Base-by-base conservation (phyloP, 2,797 vertebrate genomes). In the Catamblyrhynchus diadema region DNA sequence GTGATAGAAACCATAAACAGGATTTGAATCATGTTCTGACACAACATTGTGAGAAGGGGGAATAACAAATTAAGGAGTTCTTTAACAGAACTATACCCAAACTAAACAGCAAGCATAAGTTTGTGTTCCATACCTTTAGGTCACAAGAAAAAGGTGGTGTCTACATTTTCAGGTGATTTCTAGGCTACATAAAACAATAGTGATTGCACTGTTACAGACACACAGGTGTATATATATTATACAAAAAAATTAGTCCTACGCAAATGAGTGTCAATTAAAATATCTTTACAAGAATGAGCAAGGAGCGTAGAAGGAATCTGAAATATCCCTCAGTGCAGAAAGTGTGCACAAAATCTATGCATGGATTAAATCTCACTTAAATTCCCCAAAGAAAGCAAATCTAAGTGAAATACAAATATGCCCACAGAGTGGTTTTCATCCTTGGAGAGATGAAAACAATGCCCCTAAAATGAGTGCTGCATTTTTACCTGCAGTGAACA, bases 181-280 rank as follows among this genome's bases (percentile, higher is more conserved):
- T 93, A 95, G 25, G 35, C 32, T 71, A 91, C 4, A 33, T 83
- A 92, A 88, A 96, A 65, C 88, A 83, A 64, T 64, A 90, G 80
- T 20, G 42, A 88, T 59, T 86, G 62, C 82, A 95, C 79, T 44
- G 70, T 82, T 75, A 79, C 86, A 90, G 84, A 87, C 45, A 95
- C 41, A 96, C 14, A 70, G 20, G 65, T 77, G 81, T 97, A 97
- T 97, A 84, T 97, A 98, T 97, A 97, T 17, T 71, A 81, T 74
- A 83, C 1, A 87, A 96, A 93, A 94, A 81, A 35, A 70, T 33
- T 5, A 86, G 53, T 92, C 88, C 71, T 95, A 88, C 15, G 17
- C 16, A 94, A 73, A 89, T 86, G 57, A 90, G 13, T 25, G 25
- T 84, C 62, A 72, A 62, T 88, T 80, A 81, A 74, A 96, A 37